Conservation (phyloP, 2,113 vertebrate genomes). For the Macaca nemestrina region DNA sequence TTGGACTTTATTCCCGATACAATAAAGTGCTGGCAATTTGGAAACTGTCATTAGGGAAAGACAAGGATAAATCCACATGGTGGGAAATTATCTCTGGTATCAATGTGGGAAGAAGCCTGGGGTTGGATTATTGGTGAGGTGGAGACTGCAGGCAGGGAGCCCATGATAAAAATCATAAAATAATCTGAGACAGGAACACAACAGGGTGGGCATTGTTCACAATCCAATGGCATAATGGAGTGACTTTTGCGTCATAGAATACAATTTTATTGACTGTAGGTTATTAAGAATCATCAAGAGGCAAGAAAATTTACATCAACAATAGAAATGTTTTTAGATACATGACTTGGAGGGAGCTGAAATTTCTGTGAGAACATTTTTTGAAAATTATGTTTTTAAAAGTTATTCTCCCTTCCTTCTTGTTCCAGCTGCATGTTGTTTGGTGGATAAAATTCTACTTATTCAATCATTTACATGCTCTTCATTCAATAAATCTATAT, state of each 20-base stretch:
- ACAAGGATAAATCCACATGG: background rate
- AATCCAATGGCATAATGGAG: background rate
- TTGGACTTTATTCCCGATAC: background rate
- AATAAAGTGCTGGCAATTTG: background rate
- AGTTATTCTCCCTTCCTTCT: background rate
- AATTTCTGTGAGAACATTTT: background rate
- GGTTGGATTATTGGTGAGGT: background rate
- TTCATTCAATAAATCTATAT: background rate
- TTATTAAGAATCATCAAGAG: background rate
- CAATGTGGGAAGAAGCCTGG: background rate
- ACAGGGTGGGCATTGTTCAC: background rate
- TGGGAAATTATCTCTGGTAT: background rate
- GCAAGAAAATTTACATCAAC: background rate
- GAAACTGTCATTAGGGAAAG: slow-evolving; percentile 7
- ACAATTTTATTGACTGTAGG: background rate
- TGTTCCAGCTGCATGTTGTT: background rate
- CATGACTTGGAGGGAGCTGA: background rate
- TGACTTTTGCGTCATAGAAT: background rate
- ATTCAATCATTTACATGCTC: background rate
- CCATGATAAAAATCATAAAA: background rate
- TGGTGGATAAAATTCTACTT: background rate
- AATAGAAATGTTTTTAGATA: background rate
- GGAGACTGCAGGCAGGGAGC: background rate
- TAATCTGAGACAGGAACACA: background rate
- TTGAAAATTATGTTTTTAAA: background rate